Evolutionary conservation across 2,113 vertebrate genomes (phyloP).

Genomic region (Aptenodytes forsteri): DNA sequence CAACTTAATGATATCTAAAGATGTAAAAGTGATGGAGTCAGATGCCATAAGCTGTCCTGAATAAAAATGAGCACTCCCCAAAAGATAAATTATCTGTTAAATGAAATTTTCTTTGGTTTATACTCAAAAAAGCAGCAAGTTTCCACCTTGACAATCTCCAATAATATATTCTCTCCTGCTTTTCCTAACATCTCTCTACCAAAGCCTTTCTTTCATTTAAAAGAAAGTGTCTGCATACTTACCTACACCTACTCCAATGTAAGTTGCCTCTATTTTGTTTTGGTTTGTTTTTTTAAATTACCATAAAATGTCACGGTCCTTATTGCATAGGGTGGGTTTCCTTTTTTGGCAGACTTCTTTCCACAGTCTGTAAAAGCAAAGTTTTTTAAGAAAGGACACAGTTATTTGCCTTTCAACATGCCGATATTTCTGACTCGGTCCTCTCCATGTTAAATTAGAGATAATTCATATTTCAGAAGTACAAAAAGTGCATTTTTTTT

Average conservation of each 20-base stretch:
- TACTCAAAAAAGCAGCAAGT: background rate
- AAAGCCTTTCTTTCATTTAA: background rate
- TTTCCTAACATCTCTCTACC: background rate
- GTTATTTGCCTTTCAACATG: background rate
- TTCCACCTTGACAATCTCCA: background rate
- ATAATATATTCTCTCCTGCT: background rate
- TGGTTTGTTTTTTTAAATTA: background rate
- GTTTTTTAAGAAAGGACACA: background rate
- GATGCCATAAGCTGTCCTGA: background rate
- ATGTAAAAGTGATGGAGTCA: background rate
- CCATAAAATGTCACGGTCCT: background rate
- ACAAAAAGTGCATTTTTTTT: background rate
- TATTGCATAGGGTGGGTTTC: background rate
- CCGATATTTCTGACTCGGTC: background rate
- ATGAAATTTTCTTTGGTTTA: background rate
- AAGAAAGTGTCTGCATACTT: background rate
- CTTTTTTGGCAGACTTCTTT: background rate
- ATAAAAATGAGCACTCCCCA: background rate
- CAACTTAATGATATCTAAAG: background rate
- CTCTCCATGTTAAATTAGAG: background rate
- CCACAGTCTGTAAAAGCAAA: background rate
- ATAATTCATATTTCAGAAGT: background rate
- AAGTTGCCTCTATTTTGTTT: background rate
- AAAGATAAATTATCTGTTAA: background rate
- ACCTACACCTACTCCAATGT: background rate